Conservation (phyloP, 2,113 vertebrate species). For the Sceloporus undulatus region DNA sequence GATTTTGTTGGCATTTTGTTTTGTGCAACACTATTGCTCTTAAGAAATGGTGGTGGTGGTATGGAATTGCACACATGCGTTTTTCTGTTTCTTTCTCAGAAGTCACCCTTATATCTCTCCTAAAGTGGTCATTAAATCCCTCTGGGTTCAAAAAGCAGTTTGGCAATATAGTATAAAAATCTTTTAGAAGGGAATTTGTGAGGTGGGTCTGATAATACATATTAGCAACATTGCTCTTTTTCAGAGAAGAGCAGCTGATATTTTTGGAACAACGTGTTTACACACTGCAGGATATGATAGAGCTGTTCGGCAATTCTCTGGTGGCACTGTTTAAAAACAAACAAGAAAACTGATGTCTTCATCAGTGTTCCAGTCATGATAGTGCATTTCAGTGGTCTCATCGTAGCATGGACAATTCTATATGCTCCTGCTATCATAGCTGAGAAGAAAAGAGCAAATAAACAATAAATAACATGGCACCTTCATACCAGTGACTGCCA, state of each 20-base stretch:
- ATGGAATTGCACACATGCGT: neutral
- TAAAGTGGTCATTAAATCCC: neutral
- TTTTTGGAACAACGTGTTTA: no score
- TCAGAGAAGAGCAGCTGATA: neutral
- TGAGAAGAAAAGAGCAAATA: neutral
- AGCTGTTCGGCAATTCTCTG: neutral
- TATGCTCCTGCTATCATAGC: neutral
- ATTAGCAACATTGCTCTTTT: neutral
- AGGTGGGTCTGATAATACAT: neutral
- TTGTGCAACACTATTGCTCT: neutral
- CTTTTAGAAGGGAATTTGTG: neutral
- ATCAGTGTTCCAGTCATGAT: neutral
- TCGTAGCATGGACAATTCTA: neutral
- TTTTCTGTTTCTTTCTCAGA: neutral
- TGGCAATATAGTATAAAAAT: neutral
- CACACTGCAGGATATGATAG: neutral
- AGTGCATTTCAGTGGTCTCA: neutral
- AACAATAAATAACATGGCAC: no score
- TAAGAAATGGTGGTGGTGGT: neutral
- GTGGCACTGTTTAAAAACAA: neutral
- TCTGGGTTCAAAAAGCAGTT: neutral
- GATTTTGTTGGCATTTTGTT: constrained; percentile 2
- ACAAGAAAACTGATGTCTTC: neutral
- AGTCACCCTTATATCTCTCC: neutral
- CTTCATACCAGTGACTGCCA: neutral